Conservation (phyloP, 2,113 vertebrate species). For the Meles meles region DNA sequence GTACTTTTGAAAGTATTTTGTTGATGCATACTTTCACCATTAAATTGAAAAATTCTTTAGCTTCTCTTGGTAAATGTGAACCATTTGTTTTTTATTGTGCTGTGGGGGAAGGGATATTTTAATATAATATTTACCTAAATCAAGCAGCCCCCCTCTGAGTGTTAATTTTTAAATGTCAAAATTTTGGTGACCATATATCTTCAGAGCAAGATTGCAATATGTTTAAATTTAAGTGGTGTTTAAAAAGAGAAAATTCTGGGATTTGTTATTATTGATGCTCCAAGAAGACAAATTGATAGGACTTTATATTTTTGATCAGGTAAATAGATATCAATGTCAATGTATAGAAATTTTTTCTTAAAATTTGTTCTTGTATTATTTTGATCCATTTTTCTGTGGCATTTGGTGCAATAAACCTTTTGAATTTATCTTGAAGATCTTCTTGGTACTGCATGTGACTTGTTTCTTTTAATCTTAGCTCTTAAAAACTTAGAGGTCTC, state of each 20-base stretch:
- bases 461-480: neutral
- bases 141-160: conserved; percentile 34
- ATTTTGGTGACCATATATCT: conserved; percentile 36
- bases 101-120: conserved; percentile 35
- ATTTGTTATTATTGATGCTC: conserved; percentile 74
- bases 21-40: neutral
- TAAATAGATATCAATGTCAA: conserved; percentile 72
- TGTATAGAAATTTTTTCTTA: conserved; percentile 71
- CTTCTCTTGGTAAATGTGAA: conserved; percentile 54
- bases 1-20: conserved; percentile 18
- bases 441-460: conserved; percentile 6
- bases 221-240: conserved; percentile 61
- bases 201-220: conserved; percentile 53
- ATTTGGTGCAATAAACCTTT: conserved; percentile 88
- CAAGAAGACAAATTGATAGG: conserved; percentile 59
- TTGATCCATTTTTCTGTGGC: conserved; percentile 80
- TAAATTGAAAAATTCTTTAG: conserved; percentile 48
- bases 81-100: conserved; percentile 11
- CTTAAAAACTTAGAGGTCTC: neutral
- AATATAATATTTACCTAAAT: conserved; percentile 54
- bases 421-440: conserved; percentile 65
- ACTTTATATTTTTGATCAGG: conserved; percentile 72
- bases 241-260: conserved; percentile 55
- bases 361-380: conserved; percentile 77
- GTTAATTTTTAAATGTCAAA: conserved; percentile 56